Percentiles rank a stretch among this genome's conserved stretches.
Conservation (phyloP, 1,140 invertebrate species). For the Eupristina koningsbergeri region DNA sequence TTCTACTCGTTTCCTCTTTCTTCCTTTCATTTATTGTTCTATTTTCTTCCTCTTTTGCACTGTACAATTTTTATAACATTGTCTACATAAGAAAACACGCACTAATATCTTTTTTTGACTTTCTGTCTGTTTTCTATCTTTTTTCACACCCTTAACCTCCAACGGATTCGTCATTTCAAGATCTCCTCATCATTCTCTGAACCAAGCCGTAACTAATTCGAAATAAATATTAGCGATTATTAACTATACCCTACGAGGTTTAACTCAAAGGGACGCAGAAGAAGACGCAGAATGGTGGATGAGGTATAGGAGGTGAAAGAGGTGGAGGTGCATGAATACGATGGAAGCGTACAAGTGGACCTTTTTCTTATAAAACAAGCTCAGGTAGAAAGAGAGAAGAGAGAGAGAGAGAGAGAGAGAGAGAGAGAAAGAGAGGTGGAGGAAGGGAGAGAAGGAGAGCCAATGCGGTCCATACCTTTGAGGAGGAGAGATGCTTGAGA, state of each 20-base stretch:
- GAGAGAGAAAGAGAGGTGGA: slow-evolving; percentile 36
- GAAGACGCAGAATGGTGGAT: not conserved
- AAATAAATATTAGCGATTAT: slow-evolving; percentile 74
- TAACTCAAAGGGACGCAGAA: not conserved
- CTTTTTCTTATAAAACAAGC: slow-evolving; percentile 12
- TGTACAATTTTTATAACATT: not conserved
- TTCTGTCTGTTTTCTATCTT: slow-evolving; percentile 43
- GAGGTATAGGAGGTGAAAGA: slow-evolving; percentile 29
- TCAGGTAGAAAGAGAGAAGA: slow-evolving; percentile 10
- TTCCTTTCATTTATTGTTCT: no score
- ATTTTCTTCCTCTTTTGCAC: not conserved
- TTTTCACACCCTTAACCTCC: not conserved
- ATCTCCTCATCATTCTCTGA: slow-evolving; percentile 67
- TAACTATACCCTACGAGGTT: slow-evolving; percentile 59
- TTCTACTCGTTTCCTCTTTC: no score
- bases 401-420: slow-evolving; percentile 50
- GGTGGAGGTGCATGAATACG: not conserved
- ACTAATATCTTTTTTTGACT: not conserved
- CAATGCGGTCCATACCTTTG: slow-evolving; percentile 54
- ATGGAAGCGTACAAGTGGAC: slow-evolving; percentile 44
- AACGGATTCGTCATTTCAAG: slow-evolving; percentile 61
- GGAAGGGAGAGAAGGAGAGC: slow-evolving; percentile 50
- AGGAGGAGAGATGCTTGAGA: slow-evolving; percentile 66
- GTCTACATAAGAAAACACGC: not conserved
- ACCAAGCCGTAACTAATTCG: slow-evolving; percentile 72